phyloP scores from a whole-genome alignment of 2,113 vertebrate species.

The Sialia sialis region DNA sequence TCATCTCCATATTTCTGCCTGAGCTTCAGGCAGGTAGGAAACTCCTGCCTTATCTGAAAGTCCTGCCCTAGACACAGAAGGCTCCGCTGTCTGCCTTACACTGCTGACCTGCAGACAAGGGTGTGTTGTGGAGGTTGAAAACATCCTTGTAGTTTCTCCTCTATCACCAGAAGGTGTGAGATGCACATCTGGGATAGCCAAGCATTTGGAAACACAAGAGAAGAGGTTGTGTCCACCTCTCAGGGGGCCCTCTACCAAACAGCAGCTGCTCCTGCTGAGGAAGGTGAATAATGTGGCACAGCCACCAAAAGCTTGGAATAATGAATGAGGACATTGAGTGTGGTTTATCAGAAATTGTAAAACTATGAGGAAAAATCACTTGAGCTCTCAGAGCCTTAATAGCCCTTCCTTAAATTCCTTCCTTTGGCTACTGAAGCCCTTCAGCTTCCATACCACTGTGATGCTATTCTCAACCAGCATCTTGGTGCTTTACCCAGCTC shows the following conservation, averaged over 20 bases:
- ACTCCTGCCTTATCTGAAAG: not conserved
- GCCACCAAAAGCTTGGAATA: not conserved
- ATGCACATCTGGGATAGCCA: not conserved
- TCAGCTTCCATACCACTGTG: not conserved
- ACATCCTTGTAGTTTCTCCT: not conserved
- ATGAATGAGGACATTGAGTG: accelerated
- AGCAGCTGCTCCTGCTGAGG: not conserved
- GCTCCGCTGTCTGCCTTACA: not conserved
- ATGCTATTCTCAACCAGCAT: not conserved
- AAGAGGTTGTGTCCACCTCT: not conserved
- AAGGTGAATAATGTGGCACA: not conserved
- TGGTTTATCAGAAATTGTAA: not conserved
- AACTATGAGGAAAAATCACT: not conserved
- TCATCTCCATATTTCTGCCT: not conserved
- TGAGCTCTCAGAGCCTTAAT: not conserved
- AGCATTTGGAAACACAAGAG: not conserved
- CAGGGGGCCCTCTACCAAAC: not conserved
- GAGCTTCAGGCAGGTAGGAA: not conserved
- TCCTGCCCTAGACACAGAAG: not conserved
- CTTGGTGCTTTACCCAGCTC: not conserved
- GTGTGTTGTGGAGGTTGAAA: not conserved
- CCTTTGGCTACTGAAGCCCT: not conserved
- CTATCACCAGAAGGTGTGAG: not conserved
- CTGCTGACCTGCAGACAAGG: not conserved
- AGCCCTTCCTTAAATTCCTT: not conserved